phyloP scores from a whole-genome alignment of 2,113 vertebrate species.

The Protobothrops mucrosquamatus region DNA sequence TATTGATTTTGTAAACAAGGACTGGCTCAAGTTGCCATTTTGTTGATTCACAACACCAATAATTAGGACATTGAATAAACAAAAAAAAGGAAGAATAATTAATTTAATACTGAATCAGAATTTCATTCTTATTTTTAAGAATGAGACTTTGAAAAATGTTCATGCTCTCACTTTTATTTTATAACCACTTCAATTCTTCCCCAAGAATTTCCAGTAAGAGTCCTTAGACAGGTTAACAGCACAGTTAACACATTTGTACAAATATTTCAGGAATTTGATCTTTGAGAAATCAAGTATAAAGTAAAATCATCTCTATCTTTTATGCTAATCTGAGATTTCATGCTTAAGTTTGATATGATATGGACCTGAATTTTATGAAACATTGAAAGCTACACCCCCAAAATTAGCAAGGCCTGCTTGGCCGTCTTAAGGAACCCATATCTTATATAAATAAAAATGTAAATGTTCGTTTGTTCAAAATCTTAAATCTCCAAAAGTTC shows the following conservation, averaged over 20 bases:
- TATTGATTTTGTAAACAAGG: neutral
- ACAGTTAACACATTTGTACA: neutral
- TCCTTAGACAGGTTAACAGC: neutral
- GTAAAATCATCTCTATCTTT: neutral
- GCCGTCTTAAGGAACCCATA: no score
- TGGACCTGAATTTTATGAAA: neutral
- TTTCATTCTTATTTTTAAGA: neutral
- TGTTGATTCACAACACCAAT: neutral
- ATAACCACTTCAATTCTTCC: neutral
- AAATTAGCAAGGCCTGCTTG: neutral
- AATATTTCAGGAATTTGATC: neutral
- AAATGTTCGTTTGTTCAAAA: no score
- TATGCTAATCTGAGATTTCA: neutral
- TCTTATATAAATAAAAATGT: no score
- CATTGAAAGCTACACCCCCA: neutral
- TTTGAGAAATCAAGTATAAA: neutral
- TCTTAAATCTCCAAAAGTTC: no score
- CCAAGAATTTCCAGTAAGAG: neutral
- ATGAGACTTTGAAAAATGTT: neutral
- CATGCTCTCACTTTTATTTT: neutral
- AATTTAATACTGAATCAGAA: neutral
- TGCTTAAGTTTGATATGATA: neutral
- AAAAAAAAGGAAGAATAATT: neutral
- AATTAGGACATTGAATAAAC: neutral
- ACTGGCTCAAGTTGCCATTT: neutral